Percentiles rank a stretch among this genome's conserved stretches.
phyloP scores from a whole-genome alignment of 1,140 invertebrate species.

The Zaprionus nigranus region DNA sequence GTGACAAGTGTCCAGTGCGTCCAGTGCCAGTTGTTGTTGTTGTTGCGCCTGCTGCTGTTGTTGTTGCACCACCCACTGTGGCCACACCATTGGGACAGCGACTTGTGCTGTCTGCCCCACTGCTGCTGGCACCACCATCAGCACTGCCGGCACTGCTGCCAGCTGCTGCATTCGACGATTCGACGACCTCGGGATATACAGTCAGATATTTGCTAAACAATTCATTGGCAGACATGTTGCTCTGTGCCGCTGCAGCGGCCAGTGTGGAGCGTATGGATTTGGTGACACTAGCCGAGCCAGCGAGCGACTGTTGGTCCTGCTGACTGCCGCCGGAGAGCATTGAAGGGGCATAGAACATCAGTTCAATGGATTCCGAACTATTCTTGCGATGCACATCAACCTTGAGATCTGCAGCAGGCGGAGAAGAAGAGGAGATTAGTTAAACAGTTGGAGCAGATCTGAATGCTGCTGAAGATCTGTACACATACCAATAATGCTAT shows the following conservation, averaged over 20 bases:
- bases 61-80: background rate
- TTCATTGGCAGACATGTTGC: conserved; percentile 39
- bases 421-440: background rate
- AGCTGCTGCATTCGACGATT: conserved; percentile 52
- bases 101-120: conserved; percentile 1
- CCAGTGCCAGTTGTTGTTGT: background rate
- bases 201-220: conserved; percentile 72
- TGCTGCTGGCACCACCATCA: conserved; percentile 18
- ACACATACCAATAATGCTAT: conserved; percentile 88
- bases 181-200: conserved; percentile 73
- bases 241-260: conserved; percentile 44
- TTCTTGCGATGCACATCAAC: conserved; percentile 96
- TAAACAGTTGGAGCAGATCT: background rate
- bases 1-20: conserved; percentile 65
- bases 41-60: background rate
- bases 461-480: background rate
- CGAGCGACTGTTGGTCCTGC: conserved; percentile 77
- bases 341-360: conserved; percentile 78
- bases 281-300: conserved; percentile 73
- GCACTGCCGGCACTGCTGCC: conserved; percentile 37
- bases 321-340: conserved; percentile 72
- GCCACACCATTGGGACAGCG: background rate
- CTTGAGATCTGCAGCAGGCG: conserved; percentile 90
- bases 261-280: conserved; percentile 71
- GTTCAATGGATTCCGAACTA: conserved; percentile 92